Evolutionary conservation across 2,888 invertebrate species (phyloP), one percentile per base, ranked within the genome.

Genomic region (Oligia strigilis): DNA sequence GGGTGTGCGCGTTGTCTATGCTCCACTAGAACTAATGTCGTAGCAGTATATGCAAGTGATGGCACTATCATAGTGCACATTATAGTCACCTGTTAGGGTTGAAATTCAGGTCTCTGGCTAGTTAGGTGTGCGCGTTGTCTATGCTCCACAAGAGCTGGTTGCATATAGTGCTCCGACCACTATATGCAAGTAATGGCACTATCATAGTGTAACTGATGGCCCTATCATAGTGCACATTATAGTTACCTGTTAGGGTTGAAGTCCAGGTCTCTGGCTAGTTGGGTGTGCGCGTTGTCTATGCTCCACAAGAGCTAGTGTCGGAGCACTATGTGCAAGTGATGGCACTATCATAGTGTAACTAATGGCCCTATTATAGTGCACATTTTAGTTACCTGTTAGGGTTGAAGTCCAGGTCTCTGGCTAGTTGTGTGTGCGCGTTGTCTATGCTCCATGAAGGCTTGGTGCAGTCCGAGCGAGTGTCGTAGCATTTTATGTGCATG

Each of bases 391-490:
- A 96, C 94, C 99, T 98, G 95, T 99, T 99, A n/a, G 99, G 99
- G 96, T 99, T 99, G 93, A 99, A 99, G 95, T 99, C 99, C 64
- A 99, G 94, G 93, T 99, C 99, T 77, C 99, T 97, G 83, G 99
- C 98, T 64, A 99, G 97, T 94, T 99, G 99, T 36, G 98, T 97
- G 95, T 99, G 99, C 5, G 99, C 99, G 86, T 98, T 98, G 87
- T 99, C 98, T 88, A 99, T 98, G 87, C 97, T 97, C 98, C 99
- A 99, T 0, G 98, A 98, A 0, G 98, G 96, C 90, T 98, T 98
- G 89, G 98, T 97, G 60, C 98, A 97, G 78, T 98, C 98, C 1
- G 97, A 97, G 70, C 99, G 97, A 0, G 99, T 97, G 95, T 99
- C 99, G 97, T 98, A 99, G 4, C 99, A 98, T 85, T 98, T 98